Evolutionary conservation across 2,888 invertebrate species (phyloP).

Genomic region (Imbricaverruca yamaguchii): DNA sequence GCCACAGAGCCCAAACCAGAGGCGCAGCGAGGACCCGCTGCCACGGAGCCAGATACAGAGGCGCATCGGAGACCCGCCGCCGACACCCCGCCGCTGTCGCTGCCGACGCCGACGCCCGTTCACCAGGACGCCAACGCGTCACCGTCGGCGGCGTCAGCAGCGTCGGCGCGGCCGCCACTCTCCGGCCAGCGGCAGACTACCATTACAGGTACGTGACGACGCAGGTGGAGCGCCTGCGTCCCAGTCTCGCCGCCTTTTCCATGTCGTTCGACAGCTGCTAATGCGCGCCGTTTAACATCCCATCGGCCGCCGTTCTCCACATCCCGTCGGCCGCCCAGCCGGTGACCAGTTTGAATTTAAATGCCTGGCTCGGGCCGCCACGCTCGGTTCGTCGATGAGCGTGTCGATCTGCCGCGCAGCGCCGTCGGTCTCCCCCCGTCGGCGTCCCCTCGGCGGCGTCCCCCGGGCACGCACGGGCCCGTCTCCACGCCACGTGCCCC

Average conservation of each 20-base stretch:
- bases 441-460: conserved; percentile 5
- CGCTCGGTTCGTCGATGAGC: background rate
- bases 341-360: background rate
- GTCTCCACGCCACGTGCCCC: too few relatives aligned
- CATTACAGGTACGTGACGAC: background rate
- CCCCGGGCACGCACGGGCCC: background rate
- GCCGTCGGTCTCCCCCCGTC: background rate
- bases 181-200: background rate
- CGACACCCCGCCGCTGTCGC: background rate
- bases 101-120: background rate
- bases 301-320: background rate
- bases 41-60: too few relatives aligned
- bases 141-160: too few relatives aligned
- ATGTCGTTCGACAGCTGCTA: background rate
- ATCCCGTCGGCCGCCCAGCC: background rate
- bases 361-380: background rate
- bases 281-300: background rate
- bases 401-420: background rate
- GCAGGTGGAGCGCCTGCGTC: background rate
- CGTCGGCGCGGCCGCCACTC: background rate
- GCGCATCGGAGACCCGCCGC: background rate
- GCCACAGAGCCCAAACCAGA: too few relatives aligned
- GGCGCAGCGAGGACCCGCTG: too few relatives aligned
- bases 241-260: background rate
- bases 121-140: too few relatives aligned